Percentiles rank a stretch among this genome's conserved stretches.
phyloP scores from a whole-genome alignment of 2,113 vertebrate genomes.

The Melanerpes formicivorus region DNA sequence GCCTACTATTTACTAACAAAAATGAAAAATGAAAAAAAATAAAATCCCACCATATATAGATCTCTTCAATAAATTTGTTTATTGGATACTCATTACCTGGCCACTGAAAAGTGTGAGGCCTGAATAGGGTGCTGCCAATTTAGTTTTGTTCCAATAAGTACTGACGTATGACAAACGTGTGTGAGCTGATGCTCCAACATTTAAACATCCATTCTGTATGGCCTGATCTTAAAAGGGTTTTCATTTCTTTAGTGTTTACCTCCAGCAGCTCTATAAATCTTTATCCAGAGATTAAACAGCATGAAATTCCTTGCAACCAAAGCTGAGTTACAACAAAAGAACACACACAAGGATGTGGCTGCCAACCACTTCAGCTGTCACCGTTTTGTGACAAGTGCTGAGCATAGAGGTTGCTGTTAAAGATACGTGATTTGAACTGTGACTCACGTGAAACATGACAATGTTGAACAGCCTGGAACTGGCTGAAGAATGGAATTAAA shows the following conservation, averaged over 20 bases:
- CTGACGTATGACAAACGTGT: conserved; percentile 36
- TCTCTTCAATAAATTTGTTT: neutral
- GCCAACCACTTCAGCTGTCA: neutral
- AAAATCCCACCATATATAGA: neutral
- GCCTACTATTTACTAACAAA: neutral
- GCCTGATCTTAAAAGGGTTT: neutral
- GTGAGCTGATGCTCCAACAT: neutral
- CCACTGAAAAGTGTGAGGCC: conserved; percentile 10
- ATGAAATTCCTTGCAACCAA: conserved; percentile 60
- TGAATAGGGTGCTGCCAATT: neutral
- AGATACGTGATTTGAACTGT: neutral
- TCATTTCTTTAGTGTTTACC: neutral
- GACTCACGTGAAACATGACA: neutral
- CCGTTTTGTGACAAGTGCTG: neutral
- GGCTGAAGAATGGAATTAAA: neutral
- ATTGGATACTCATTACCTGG: neutral
- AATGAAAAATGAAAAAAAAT: neutral
- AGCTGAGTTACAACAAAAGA: conserved; percentile 68
- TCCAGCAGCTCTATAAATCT: conserved; percentile 45
- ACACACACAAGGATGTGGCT: conserved; percentile 46
- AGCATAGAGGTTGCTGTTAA: neutral
- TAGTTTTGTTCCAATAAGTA: conserved; percentile 8
- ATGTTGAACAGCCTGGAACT: neutral
- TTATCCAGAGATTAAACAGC: conserved; percentile 41
- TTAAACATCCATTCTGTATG: neutral